phyloP scores from a whole-genome alignment of 2,888 invertebrate genomes.

The Boloria selene region DNA sequence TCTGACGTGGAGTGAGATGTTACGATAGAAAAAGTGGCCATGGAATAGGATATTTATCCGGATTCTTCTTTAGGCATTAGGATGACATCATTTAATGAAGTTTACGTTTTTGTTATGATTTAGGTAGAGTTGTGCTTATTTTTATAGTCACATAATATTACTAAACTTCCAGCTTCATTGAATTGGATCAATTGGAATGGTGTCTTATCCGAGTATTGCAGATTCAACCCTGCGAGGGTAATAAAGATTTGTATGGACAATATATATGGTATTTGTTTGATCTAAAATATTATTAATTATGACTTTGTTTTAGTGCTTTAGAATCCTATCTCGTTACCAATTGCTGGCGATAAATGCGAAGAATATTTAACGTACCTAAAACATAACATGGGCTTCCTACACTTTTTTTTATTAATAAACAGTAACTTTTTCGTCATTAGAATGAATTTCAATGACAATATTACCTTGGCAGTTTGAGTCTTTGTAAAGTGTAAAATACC shows the following conservation, averaged over 20 bases:
- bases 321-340: too few relatives aligned
- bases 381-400: too few relatives aligned
- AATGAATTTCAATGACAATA: constrained; percentile 49
- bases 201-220: too few relatives aligned
- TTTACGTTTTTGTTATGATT: constrained; percentile 59
- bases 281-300: too few relatives aligned
- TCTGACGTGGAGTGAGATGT: constrained; percentile 51
- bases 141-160: background rate
- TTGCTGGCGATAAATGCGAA: too few relatives aligned
- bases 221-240: too few relatives aligned
- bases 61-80: constrained; percentile 60
- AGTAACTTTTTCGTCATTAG: constrained; percentile 32
- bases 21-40: constrained; percentile 73
- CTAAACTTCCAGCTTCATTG: background rate
- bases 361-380: too few relatives aligned
- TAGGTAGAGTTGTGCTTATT: constrained; percentile 12
- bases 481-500: constrained; percentile 58
- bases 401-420: constrained; percentile 1
- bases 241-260: too few relatives aligned
- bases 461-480: constrained; percentile 62
- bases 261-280: too few relatives aligned
- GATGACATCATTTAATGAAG: constrained; percentile 73
- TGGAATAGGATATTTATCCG: constrained; percentile 72
- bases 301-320: too few relatives aligned
- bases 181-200: too few relatives aligned